These are phyloP conservation scores for Clinocottus analis DNA, from an alignment of 2,113 vertebrate species.

Conservation along the genomic window DNA sequence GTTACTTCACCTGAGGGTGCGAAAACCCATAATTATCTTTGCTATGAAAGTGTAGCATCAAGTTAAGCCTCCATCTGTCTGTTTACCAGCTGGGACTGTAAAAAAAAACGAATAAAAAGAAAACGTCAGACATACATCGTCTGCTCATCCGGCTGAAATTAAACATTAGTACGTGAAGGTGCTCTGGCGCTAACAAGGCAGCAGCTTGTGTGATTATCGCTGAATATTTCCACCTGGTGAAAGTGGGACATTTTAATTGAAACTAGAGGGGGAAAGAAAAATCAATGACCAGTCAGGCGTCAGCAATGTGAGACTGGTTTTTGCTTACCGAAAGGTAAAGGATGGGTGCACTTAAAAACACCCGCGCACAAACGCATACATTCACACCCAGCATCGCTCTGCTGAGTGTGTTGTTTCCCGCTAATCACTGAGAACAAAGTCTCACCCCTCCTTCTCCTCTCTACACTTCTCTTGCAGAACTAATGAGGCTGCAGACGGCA, in stretches of 20 bases:
- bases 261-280: background rate
- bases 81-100: conserved; percentile 5
- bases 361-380: conserved; percentile 12
- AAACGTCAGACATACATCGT: background rate
- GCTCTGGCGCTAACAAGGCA: conserved; percentile 39
- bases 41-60: background rate
- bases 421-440: conserved; percentile 56
- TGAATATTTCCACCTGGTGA: conserved; percentile 27
- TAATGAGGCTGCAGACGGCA: conserved; percentile 62
- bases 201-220: conserved; percentile 24
- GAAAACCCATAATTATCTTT: background rate
- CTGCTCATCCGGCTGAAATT: conserved; percentile 13
- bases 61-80: conserved; percentile 1
- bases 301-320: conserved; percentile 31
- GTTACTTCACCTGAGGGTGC: background rate
- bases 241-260: conserved; percentile 40
- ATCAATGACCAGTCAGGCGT: conserved; percentile 39
- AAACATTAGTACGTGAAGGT: background rate
- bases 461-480: conserved; percentile 26
- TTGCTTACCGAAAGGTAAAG: conserved; percentile 52
- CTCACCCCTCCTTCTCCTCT: conserved; percentile 29
- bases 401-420: conserved; percentile 38
- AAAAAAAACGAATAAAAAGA: no score
- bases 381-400: conserved; percentile 31
- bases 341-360: conserved; percentile 21